Percentiles rank a stretch among this genome's conserved stretches.
These are phyloP conservation scores for Chelonoidis abingdonii DNA, from an alignment of 2,113 vertebrate genomes.

Conservation along the genomic window DNA sequence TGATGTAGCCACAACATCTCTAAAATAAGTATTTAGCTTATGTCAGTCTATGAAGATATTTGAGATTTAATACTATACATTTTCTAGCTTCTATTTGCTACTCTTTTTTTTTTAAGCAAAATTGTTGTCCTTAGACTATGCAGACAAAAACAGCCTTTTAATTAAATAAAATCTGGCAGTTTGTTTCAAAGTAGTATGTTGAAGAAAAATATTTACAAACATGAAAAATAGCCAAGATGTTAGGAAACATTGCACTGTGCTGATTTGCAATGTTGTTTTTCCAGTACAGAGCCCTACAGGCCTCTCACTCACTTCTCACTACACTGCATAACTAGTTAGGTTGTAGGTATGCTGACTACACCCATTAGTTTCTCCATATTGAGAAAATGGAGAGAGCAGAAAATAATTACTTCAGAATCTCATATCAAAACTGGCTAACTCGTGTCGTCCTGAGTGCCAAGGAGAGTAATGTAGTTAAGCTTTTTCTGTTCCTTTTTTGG, in stretches of 20 bases:
- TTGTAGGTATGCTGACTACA: slow-evolving; percentile 66
- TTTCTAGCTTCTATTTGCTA: slow-evolving; percentile 32
- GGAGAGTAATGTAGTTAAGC: neutral
- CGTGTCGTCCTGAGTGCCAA: slow-evolving; percentile 47
- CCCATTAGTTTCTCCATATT: slow-evolving; percentile 66
- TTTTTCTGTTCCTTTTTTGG: neutral
- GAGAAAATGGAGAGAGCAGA: slow-evolving; percentile 59
- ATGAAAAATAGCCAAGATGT: neutral
- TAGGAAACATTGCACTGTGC: neutral
- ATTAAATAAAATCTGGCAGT: neutral
- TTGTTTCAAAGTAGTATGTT: neutral
- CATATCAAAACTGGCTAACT: slow-evolving; percentile 46
- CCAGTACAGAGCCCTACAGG: slow-evolving; percentile 44
- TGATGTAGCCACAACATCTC: neutral
- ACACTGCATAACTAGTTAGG: slow-evolving; percentile 62
- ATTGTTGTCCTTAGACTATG: neutral
- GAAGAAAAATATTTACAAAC: neutral
- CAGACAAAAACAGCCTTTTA: neutral
- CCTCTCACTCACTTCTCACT: slow-evolving; percentile 73
- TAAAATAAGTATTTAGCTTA: slow-evolving; percentile 13
- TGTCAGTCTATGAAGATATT: neutral
- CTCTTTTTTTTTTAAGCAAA: neutral
- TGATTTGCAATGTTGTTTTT: slow-evolving; percentile 56
- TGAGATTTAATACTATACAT: slow-evolving; percentile 21
- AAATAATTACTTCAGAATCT: slow-evolving; percentile 55